These are phyloP conservation scores for Frieseomelitta varia DNA, from an alignment of 1,140 invertebrate species.

Conservation along the genomic window DNA sequence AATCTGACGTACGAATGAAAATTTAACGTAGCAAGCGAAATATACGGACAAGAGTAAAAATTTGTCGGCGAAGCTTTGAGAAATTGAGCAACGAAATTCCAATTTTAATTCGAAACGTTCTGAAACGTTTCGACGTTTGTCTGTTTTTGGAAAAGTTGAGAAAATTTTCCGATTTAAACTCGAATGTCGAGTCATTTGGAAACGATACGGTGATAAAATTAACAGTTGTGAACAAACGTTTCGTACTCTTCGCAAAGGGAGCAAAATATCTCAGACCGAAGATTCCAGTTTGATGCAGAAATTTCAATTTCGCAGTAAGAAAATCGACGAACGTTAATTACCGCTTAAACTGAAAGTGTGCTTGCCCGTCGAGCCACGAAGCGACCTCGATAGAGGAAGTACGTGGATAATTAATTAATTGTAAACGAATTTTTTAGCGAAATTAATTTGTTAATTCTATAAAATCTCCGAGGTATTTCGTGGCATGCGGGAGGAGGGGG, in stretches of 20 bases:
- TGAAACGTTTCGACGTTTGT: no score
- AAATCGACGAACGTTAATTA: conserved; percentile 65
- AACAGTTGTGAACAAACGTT: neutral
- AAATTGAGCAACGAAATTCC: no score
- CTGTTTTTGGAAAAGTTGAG: neutral
- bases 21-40: no score
- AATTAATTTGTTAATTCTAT: neutral
- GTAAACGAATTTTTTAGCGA: conserved; percentile 27
- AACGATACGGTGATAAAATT: neutral
- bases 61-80: no score
- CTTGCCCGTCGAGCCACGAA: conserved; percentile 18
- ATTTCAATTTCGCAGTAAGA: conserved; percentile 38
- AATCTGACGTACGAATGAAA: no score
- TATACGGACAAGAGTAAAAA: no score
- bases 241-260: no score
- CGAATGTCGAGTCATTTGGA: neutral
- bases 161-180: neutral
- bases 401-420: conserved; percentile 34
- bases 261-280: neutral
- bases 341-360: conserved; percentile 52
- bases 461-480: neutral
- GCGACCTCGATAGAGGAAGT: neutral
- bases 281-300: conserved; percentile 14
- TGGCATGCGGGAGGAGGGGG: no score
- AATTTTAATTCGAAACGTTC: no score